Base-by-base conservation (phyloP, 1,140 invertebrate species). In the Panulirus ornatus region DNA sequence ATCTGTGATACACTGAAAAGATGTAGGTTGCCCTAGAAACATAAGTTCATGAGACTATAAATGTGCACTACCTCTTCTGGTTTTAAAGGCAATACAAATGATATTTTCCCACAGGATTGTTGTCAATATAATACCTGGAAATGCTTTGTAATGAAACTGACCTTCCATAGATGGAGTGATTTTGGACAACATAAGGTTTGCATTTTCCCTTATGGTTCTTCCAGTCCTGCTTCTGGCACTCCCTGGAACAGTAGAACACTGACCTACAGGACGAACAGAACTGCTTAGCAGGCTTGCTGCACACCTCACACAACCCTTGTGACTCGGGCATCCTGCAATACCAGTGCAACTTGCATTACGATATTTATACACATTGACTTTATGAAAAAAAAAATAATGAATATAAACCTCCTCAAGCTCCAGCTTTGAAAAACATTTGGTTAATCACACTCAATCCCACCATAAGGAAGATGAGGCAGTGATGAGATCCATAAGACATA, bases 141-240 rank as follows among this genome's bases (percentile, higher is more conserved):
- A 54, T 54, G 51, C 51, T 54, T n/a, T n/a, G n/a, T 70, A 27
- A 71, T 34, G 5, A n/a, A 40, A 79, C 85, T 1, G 22, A 88
- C 85, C 85, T 88, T 27, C 85, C 85, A 79, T 79, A 88, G 22
- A 79, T 42, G 9, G 85, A 76, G 19, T 79, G 75, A 22, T 71
- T 47, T 42, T 88, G 75, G 34, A 90, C 51, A 27, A 36, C 22
- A 27, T 94, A 95, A 93, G 93, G 94, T 0, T 78, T 92, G 93
- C 63, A 94, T 91, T 76, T 93, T 94, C 83, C 95, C 94, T 94
- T 94, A 76, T 94, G 94, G 3, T 92, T 92, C 92, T 96, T 96
- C 97, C 97, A 97, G 92, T 97, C 95, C 79, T 94, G 93, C 92
- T 96, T 96, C 93, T 97, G 97, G 93, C 97, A 97, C 38, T 96